Percentiles rank a stretch among this genome's conserved stretches.
Conservation (phyloP, 2,113 vertebrate species). For the Bos taurus region ARS-UCD2.0 NC_037328.1:112647501-112648000, state of each 20-base stretch:
- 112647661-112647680: background rate
- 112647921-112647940: background rate
- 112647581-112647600: background rate
- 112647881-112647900: background rate
- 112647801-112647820: background rate
- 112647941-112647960: background rate
- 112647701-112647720: background rate
- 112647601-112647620: background rate
- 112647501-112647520: background rate
- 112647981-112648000: background rate
- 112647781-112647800: background rate
- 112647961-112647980: background rate
- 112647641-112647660: background rate
- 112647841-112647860: background rate
- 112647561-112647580: background rate
- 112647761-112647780: background rate
- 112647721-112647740: background rate
- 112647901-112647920: background rate
- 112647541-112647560: background rate
- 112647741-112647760: background rate
- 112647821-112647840: background rate
- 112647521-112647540: background rate
- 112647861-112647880: background rate
- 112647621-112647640: background rate
- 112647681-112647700: background rate